These are phyloP conservation scores for Cetonia aurata DNA, from an alignment of 2,888 invertebrate genomes.

Conservation along the genomic window DNA sequence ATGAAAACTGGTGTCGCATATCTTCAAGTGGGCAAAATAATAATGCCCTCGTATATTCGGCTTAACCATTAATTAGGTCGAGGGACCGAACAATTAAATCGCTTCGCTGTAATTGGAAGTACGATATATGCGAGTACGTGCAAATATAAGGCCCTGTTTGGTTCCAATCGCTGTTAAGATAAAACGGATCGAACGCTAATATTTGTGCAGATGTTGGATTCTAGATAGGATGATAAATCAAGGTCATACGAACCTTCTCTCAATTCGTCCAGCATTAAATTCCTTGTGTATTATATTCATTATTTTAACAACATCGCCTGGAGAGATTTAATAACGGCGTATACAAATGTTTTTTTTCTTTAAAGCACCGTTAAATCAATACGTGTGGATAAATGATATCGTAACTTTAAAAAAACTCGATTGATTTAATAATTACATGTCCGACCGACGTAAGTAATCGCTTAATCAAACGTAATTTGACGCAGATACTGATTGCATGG, in stretches of 20 bases:
- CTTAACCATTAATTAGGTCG: conserved; percentile 9
- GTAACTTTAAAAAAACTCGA: too few species aligned
- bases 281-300: neutral
- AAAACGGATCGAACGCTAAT: conserved; percentile 4
- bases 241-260: neutral
- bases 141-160: conserved; percentile 6
- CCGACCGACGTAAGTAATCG: too few species aligned
- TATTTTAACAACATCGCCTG: too few species aligned
- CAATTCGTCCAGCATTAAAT: neutral
- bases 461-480: too few species aligned
- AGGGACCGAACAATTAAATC: conserved; percentile 25
- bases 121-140: neutral
- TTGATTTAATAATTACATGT: too few species aligned
- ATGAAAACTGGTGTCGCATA: conserved; percentile 24
- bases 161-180: neutral
- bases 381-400: too few species aligned
- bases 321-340: too few species aligned
- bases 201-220: neutral
- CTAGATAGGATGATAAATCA: too few species aligned
- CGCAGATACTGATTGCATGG: too few species aligned
- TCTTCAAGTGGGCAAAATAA: neutral
- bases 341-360: too few species aligned
- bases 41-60: neutral
- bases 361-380: too few species aligned
- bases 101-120: conserved; percentile 28